These are phyloP conservation scores for Orestias chungarensis DNA, from an alignment of 2,797 vertebrate species.

Conservation along the genomic window DNA sequence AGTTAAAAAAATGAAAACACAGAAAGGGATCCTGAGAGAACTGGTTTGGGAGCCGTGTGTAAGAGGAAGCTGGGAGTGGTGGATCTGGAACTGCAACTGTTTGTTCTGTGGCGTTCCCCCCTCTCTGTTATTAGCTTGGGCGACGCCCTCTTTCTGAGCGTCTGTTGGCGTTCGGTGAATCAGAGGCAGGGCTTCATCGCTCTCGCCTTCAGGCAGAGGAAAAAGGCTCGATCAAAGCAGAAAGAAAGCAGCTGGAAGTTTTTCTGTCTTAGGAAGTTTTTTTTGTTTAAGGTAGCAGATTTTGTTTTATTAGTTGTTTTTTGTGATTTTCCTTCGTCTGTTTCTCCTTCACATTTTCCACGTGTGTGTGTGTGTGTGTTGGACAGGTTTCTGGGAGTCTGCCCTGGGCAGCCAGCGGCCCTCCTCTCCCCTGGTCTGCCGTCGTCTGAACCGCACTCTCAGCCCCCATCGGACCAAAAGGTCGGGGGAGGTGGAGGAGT, in stretches of 20 bases:
- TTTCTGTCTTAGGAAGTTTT: background rate
- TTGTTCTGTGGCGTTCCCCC: slow-evolving; percentile 50
- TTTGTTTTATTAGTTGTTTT: background rate
- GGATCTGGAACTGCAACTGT: slow-evolving; percentile 53
- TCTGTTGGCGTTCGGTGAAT: slow-evolving; percentile 56
- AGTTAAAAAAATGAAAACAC: background rate
- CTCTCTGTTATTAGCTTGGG: slow-evolving; percentile 58
- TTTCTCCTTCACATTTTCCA: slow-evolving; percentile 31
- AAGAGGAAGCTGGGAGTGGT: slow-evolving; percentile 55
- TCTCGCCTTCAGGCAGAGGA: slow-evolving; percentile 6
- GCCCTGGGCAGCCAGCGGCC: slow-evolving; percentile 78
- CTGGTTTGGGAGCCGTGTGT: slow-evolving; percentile 4
- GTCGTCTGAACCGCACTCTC: slow-evolving; percentile 63
- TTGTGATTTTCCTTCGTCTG: background rate
- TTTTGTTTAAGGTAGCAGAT: background rate
- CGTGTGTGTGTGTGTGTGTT: slow-evolving; percentile 43
- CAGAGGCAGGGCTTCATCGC: slow-evolving; percentile 42
- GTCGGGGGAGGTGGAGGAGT: slow-evolving; percentile 44
- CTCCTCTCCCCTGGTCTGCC: slow-evolving; percentile 53
- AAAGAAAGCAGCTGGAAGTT: slow-evolving; percentile 1
- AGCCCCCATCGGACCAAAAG: slow-evolving; percentile 76
- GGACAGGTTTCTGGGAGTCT: slow-evolving; percentile 93
- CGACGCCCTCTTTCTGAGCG: slow-evolving; percentile 62
- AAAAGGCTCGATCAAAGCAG: slow-evolving; percentile 1
- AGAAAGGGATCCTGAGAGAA: background rate